These are phyloP conservation scores for Hipparchia sbordonii DNA, from an alignment of 2,888 invertebrate genomes.

Conservation along the genomic window DNA sequence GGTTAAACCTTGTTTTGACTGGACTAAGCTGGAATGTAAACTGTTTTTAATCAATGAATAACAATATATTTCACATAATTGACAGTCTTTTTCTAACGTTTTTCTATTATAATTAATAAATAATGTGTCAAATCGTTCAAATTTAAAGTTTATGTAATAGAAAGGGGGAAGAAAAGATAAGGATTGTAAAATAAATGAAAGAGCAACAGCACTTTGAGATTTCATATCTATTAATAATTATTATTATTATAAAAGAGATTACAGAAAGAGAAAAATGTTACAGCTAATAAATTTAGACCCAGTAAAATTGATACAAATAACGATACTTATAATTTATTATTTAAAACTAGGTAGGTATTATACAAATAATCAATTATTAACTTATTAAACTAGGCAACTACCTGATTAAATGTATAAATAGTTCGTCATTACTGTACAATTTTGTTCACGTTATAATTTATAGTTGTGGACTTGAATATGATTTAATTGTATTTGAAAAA, in stretches of 20 bases:
- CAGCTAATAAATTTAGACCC: not conserved
- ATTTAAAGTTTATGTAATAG: too few relatives aligned
- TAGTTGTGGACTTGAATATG: not conserved
- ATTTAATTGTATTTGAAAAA: not conserved
- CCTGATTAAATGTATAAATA: not conserved
- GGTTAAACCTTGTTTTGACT: too few relatives aligned
- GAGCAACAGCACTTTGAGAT: not conserved
- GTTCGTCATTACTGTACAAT: conserved; percentile 8
- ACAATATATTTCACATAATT: too few relatives aligned
- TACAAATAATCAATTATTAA: not conserved
- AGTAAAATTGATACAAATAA: not conserved
- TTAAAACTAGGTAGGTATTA: not conserved
- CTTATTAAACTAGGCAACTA: not conserved
- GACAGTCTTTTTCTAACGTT: too few relatives aligned
- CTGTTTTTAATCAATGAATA: too few relatives aligned
- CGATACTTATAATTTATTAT: not conserved
- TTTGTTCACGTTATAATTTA: not conserved
- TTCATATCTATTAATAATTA: conserved; percentile 10
- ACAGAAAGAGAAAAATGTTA: conserved; percentile 6
- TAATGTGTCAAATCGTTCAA: too few relatives aligned
- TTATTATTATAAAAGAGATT: conserved; percentile 8
- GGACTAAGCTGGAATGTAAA: too few relatives aligned
- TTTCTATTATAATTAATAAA: too few relatives aligned
- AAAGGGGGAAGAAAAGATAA: too few relatives aligned
- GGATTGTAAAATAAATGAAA: not conserved